Conservation (phyloP, 2,113 vertebrate genomes). For the Machaerirhynchus nigripectus region DNA sequence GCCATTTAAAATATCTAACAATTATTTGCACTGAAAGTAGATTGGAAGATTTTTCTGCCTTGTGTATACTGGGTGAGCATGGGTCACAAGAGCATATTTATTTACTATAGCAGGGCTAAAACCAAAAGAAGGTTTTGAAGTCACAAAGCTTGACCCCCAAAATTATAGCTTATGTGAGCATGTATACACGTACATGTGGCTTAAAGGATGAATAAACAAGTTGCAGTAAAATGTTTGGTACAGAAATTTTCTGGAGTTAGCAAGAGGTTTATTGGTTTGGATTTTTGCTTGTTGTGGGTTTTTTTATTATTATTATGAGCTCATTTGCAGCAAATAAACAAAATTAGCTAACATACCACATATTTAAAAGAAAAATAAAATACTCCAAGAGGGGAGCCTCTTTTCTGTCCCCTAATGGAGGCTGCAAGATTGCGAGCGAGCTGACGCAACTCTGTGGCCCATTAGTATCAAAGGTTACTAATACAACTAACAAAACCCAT, state of each 20-base stretch:
- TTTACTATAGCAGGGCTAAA: background rate
- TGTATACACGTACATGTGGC: background rate
- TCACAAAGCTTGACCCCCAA: background rate
- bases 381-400: background rate
- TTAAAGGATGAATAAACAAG: background rate
- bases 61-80: background rate
- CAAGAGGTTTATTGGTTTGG: accelerated
- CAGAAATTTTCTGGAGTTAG: background rate
- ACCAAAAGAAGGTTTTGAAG: background rate
- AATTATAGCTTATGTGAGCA: background rate
- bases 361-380: background rate
- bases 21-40: background rate
- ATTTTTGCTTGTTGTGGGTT: background rate
- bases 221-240: background rate
- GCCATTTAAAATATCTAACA: background rate
- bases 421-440: background rate
- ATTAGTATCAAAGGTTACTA: constrained; percentile 8
- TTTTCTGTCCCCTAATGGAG: background rate
- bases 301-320: background rate
- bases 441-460: background rate
- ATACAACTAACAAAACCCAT: background rate
- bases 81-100: background rate
- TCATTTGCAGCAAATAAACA: background rate
- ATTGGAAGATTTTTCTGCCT: background rate
- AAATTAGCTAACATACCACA: background rate